Base-by-base conservation (phyloP, 2,113 vertebrate genomes). In the Equus quagga region DNA sequence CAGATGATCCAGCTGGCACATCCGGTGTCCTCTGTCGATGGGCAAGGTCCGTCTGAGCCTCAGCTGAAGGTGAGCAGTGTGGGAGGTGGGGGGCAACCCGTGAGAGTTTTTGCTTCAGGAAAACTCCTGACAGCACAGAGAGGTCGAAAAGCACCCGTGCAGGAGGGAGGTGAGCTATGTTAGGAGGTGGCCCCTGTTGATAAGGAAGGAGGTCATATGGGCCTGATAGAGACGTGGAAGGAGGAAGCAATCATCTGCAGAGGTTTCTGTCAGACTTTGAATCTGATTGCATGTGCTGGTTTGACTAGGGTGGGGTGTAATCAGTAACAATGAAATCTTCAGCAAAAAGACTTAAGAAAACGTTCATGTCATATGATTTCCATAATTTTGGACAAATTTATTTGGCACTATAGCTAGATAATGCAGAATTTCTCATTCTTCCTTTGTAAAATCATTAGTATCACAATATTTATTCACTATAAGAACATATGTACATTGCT, bases 21-120 rank as follows among this genome's bases (percentile, higher is more conserved):
- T 17, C 33, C 4, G n/a, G 12, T 44, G 24, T 24, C 4, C 0
- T 51, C 2, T 0, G 4, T 33, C 0, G 41, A 1, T 64, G 13
- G n/a, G 19, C 87, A 70, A 23, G 60, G 33, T 23, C 5, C 23
- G 26, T 21, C 15, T 58, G 60, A 51, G 70, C 31, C 51, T 56
- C 8, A 0, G n/a, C 15, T 33, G 54, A 21, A 18, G 6, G 19
- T 10, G 3, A 12, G 5, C 51, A 12, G 9, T 10, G 14, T 12
- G 12, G 31, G 3, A 46, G 31, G 17, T 24, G 8, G 15, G 23
- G 11, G 33, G 51, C 44, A 10, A 56, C 41, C 19, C 0, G 0
- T 13, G 23, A 56, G 62, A 10, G 33, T 5, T 46, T n/a, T 44
- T 69, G 49, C 87, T 82, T 44, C 49, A 3, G 64, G 70, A 36